Base-by-base conservation (phyloP, 2,888 invertebrate species). In the Stenolophus ochropezus region DNA sequence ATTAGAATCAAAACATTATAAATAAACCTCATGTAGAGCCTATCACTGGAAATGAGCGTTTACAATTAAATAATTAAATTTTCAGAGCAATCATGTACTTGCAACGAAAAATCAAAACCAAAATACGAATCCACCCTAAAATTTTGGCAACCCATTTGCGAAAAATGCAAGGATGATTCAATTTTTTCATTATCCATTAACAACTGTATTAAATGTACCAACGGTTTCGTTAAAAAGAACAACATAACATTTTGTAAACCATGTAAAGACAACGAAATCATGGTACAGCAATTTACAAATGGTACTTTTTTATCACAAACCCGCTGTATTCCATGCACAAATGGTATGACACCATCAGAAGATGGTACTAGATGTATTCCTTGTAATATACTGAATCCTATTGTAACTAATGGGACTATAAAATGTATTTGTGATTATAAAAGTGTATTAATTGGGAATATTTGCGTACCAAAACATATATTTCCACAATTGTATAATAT, bases 51-150 rank as follows among this genome's bases (percentile, higher is more conserved):
- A n/a, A n/a, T n/a, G n/a, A n/a, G n/a, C n/a, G n/a, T n/a, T n/a
- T n/a, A n/a, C n/a, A n/a, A n/a, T n/a, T n/a, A n/a, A n/a, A n/a
- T n/a, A n/a, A n/a, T n/a, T n/a, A n/a, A 33, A 16, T 20, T 82
- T 83, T 82, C 51, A 92, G 92, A 88, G 83, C 86, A 90, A 79
- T 85, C 86, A 14, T 92, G 92, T 83, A 85, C 86, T 75, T 92
- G 92, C 83, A 87, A 90, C 75, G 84, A 85, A 61, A 85, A 85
- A 58, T 89, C 89, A 82, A 88, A 85, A 84, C 86, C 85, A 73
- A 81, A 86, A 21, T 56, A 53, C 58, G 85, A 84, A 42, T 84
- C 85, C 51, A 84, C 86, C 82, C 18, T 33, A 18, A 84, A 86
- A 81, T 85, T 18, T 78, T 86, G 23, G 20, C n/a, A 56, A 20